These are phyloP conservation scores for Lamellibrachia columna DNA, from an alignment of 2,888 invertebrate genomes.

Conservation along the genomic window DNA sequence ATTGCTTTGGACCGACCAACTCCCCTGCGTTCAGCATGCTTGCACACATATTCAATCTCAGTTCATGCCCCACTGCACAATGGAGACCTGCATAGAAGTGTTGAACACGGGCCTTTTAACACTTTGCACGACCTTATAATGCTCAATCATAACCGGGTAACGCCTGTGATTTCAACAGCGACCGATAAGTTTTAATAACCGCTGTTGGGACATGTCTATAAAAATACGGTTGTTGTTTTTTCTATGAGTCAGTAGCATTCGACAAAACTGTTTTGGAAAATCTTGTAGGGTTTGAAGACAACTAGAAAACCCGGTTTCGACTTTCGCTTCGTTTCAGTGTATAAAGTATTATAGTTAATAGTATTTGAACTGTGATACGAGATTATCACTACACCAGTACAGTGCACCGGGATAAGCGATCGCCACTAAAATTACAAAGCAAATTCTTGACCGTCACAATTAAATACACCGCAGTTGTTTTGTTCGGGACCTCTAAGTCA, in stretches of 20 bases:
- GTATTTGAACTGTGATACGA: too few species aligned
- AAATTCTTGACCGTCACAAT: neutral
- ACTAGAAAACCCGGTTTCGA: neutral
- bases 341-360: neutral
- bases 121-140: neutral
- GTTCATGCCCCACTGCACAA: neutral
- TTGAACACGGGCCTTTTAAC: too few species aligned
- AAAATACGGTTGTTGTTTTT: neutral
- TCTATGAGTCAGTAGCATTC: neutral
- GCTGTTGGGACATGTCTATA: neutral
- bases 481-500: neutral
- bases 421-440: neutral
- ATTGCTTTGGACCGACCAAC: neutral
- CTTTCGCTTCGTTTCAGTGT: neutral
- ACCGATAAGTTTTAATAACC: neutral
- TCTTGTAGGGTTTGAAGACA: neutral
- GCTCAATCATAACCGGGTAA: too few species aligned
- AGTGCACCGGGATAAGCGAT: neutral
- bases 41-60: neutral
- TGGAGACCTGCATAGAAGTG: neutral
- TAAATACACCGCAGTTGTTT: neutral
- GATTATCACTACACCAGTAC: neutral
- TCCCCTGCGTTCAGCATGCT: neutral
- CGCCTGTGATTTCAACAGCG: too few species aligned
- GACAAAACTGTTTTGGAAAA: neutral